These are phyloP conservation scores for Tragelaphus scriptus DNA, from an alignment of 2,113 vertebrate genomes.

Conservation along the genomic window DNA sequence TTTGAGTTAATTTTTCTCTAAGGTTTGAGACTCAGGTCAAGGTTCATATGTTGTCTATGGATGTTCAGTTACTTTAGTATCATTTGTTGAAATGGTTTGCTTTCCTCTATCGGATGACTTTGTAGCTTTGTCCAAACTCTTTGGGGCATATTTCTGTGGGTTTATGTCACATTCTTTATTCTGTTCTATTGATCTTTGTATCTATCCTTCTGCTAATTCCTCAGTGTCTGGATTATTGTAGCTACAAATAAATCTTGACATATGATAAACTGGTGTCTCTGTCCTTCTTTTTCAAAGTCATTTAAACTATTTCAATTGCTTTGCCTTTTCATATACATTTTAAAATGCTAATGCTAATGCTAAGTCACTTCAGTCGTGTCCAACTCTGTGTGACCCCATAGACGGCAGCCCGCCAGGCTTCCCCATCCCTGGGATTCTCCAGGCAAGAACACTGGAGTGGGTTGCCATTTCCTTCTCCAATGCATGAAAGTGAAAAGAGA, in stretches of 20 bases:
- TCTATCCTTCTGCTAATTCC: neutral
- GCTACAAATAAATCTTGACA: neutral
- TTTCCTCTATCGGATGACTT: neutral
- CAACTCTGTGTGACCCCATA: no score
- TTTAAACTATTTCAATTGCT: neutral
- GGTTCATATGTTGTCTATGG: neutral
- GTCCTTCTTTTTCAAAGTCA: neutral
- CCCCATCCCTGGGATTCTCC: no score
- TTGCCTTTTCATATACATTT: neutral
- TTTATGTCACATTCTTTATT: neutral
- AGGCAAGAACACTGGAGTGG: no score
- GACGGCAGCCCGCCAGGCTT: no score
- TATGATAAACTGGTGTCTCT: neutral
- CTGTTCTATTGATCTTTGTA: neutral
- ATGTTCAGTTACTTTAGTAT: neutral
- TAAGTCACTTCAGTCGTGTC: no score
- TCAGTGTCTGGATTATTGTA: neutral
- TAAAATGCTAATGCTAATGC: neutral
- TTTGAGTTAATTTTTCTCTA: constrained; percentile 57
- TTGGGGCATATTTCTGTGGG: neutral
- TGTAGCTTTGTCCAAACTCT: neutral
- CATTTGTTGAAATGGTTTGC: neutral
- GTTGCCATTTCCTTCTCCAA: no score
- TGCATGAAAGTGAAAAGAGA: no score
- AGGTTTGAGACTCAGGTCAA: neutral